These are phyloP conservation scores for Agrenia bidenticulata DNA, from an alignment of 2,888 invertebrate genomes.

Conservation along the genomic window DNA sequence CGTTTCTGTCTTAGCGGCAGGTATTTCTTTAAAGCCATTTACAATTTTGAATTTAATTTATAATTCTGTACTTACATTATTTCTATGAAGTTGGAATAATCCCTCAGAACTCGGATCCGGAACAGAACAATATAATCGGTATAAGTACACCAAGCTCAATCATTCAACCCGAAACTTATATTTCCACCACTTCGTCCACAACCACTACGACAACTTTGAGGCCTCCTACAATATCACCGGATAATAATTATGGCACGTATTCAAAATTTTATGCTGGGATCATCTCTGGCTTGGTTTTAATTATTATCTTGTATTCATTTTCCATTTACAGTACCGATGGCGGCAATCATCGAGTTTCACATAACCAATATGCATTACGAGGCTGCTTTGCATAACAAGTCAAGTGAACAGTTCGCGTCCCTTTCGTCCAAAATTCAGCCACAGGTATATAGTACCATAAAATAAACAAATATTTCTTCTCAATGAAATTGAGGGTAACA, in stretches of 20 bases:
- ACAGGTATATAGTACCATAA: conserved; percentile 55
- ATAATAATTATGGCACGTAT: conserved; percentile 27
- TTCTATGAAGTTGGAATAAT: conserved; percentile 51
- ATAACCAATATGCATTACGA: conserved; percentile 68
- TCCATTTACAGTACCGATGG: conserved; percentile 67
- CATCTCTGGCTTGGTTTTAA: no score
- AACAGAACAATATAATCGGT: neutral
- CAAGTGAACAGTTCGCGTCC: conserved; percentile 65
- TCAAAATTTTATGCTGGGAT: no score
- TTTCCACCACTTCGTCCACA: conserved; percentile 17
- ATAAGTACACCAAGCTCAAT: neutral
- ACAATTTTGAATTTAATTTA: neutral
- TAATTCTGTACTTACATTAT: no score
- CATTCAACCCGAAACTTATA: conserved; percentile 21
- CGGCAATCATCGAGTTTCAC: conserved; percentile 68
- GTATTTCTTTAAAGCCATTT: no score
- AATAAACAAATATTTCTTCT: no score
- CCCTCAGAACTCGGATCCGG: conserved; percentile 39
- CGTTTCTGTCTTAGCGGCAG: conserved; percentile 72
- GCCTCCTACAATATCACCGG: conserved; percentile 26
- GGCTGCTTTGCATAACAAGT: conserved; percentile 63
- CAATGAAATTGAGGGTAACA: no score
- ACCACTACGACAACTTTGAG: neutral
- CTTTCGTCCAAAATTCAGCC: conserved; percentile 64
- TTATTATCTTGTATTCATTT: no score